A percentile compares a stretch with the other conserved stretches of the same genome.
Evolutionary conservation across 1,140 invertebrate genomes (phyloP).

Genomic region (Drosophila pectinifera): DNA sequence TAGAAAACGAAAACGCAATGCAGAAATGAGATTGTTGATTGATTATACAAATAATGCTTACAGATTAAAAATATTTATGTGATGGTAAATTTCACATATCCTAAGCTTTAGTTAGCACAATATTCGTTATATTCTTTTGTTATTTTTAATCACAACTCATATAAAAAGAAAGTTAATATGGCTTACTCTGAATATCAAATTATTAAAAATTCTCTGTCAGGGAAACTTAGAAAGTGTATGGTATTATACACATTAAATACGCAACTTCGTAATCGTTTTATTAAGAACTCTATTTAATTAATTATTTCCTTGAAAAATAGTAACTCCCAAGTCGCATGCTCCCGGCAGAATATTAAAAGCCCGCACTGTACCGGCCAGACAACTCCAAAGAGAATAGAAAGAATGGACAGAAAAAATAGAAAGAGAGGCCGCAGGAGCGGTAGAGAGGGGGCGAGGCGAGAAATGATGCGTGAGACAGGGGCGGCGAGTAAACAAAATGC

Average conservation of each 20-base stretch:
- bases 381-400: constrained; percentile 29
- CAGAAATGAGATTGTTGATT: no score
- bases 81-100: no score
- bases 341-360: background rate
- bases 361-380: constrained; percentile 39
- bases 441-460: constrained; percentile 20
- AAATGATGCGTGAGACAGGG: constrained; percentile 52
- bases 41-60: no score
- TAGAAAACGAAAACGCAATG: no score
- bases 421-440: background rate
- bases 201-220: background rate
- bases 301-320: background rate
- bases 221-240: background rate
- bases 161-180: no score
- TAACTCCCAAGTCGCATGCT: no score
- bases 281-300: background rate
- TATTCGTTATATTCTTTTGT: no score
- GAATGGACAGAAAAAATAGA: constrained; percentile 11
- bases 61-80: no score
- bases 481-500: constrained; percentile 55
- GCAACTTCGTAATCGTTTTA: background rate
- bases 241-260: no score
- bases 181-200: background rate
- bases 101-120: no score
- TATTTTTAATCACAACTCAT: no score